A percentile compares a stretch with the other conserved stretches of the same genome.
These are phyloP conservation scores for Drosophila kikkawai DNA, from an alignment of 1,140 invertebrate species.

Conservation along the genomic window DNA sequence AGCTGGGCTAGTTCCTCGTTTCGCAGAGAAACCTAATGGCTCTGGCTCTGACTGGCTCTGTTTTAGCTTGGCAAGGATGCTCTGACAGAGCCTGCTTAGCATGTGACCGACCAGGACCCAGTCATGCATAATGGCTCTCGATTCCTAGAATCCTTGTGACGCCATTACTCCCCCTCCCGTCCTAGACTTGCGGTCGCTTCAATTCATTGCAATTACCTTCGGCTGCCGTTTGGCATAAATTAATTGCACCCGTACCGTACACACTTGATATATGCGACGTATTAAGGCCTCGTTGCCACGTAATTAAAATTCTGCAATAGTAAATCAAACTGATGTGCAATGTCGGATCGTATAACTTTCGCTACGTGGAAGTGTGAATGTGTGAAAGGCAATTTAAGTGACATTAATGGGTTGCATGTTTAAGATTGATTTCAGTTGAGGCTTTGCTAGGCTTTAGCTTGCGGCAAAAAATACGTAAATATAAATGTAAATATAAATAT, in stretches of 20 bases:
- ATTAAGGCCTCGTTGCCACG: constrained; percentile 66
- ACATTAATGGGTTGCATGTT: constrained; percentile 35
- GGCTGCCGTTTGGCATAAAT: constrained; percentile 73
- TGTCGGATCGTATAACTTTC: constrained; percentile 1
- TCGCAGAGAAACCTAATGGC: constrained; percentile 45
- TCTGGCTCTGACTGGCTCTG: constrained; percentile 52
- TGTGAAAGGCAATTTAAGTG: constrained; percentile 23
- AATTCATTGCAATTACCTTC: constrained; percentile 76
- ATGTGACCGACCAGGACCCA: constrained; percentile 47
- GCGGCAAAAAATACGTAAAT: neutral
- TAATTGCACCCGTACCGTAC: constrained; percentile 62
- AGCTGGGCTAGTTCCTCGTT: neutral
- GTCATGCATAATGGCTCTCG: constrained; percentile 57
- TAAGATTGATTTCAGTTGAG: constrained; percentile 25
- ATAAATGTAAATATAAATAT: neutral
- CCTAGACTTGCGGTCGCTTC: constrained; percentile 56
- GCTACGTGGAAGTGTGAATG: constrained; percentile 9
- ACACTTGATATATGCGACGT: constrained; percentile 67
- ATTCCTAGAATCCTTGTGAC: constrained; percentile 2
- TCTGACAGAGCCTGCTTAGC: constrained; percentile 62
- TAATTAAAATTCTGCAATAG: constrained; percentile 70
- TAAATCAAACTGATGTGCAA: constrained; percentile 57
- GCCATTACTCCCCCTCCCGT: neutral
- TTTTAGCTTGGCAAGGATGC: constrained; percentile 69
- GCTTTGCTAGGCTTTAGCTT: neutral